A percentile compares a stretch with the other conserved stretches of the same genome.
Evolutionary conservation across 2,113 vertebrate genomes (phyloP).

Genomic region (Mixornis gularis): DNA sequence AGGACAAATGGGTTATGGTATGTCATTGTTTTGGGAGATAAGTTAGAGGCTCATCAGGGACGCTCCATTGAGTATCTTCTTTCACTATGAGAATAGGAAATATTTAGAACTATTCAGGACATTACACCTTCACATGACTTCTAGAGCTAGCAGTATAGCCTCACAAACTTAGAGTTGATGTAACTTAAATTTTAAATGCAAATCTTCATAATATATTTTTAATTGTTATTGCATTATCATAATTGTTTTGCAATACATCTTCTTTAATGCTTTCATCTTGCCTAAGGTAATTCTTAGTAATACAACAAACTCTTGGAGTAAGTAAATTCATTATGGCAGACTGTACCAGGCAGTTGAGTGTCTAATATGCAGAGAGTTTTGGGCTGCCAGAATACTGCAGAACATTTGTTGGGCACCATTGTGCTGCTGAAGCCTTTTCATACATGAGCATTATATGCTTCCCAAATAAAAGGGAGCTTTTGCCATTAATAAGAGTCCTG

Average conservation of each 20-base stretch:
- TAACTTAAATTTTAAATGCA: background rate
- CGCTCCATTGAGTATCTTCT: background rate
- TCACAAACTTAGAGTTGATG: background rate
- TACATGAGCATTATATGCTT: background rate
- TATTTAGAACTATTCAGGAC: background rate
- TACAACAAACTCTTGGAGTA: background rate
- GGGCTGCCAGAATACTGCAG: background rate
- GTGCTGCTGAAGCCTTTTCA: background rate
- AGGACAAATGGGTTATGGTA: background rate
- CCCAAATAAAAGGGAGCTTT: background rate
- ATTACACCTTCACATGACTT: background rate
- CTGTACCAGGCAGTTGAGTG: background rate
- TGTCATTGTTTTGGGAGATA: background rate
- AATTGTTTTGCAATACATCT: background rate
- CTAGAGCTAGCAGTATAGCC: background rate
- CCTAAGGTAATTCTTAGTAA: background rate
- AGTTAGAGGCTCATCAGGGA: background rate
- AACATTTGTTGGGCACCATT: background rate
- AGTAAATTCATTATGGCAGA: background rate
- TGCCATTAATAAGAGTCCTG: background rate
- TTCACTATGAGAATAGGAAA: background rate
- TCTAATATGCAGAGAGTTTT: background rate
- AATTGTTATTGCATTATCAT: background rate
- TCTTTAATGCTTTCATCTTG: background rate
- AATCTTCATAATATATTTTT: background rate